Evolutionary conservation across 2,797 vertebrate genomes (phyloP).

Genomic region (Salarias fasciatus): DNA sequence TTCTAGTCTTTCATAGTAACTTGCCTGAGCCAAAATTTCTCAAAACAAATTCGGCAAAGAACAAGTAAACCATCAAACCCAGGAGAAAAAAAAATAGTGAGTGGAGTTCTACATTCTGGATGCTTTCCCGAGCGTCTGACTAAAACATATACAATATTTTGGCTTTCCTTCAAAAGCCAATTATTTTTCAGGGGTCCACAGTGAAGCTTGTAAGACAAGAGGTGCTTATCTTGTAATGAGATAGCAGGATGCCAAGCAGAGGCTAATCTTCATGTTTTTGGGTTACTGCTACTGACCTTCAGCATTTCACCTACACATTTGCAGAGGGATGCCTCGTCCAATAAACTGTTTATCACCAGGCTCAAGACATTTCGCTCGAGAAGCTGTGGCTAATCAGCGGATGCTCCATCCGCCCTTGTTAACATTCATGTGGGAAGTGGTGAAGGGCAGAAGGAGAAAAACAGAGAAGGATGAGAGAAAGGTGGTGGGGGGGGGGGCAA

Average conservation of each 20-base stretch:
- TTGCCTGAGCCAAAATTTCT: neutral
- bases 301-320: conserved; percentile 11
- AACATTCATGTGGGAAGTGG: conserved; percentile 56
- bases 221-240: conserved; percentile 57
- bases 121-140: conserved; percentile 24
- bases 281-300: conserved; percentile 42
- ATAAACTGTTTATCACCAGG: conserved; percentile 48
- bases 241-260: conserved; percentile 37
- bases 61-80: neutral
- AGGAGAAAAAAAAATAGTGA: neutral
- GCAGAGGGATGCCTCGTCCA: conserved; percentile 29
- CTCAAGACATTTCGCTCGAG: conserved; percentile 31
- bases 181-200: conserved; percentile 49
- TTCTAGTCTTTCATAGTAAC: conserved; percentile 9
- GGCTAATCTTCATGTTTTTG: conserved; percentile 49
- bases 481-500: neutral
- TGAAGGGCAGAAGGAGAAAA: conserved; percentile 23
- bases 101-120: neutral
- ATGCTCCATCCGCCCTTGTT: conserved; percentile 47
- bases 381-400: conserved; percentile 52
- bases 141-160: conserved; percentile 49
- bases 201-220: conserved; percentile 15
- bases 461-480: conserved; percentile 9
- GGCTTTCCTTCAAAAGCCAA: conserved; percentile 48
- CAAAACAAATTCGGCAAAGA: neutral